Evolutionary conservation across 2,888 invertebrate species (phyloP), one percentile per base, ranked within the genome.

Genomic region (Druceiella hillmani): DNA sequence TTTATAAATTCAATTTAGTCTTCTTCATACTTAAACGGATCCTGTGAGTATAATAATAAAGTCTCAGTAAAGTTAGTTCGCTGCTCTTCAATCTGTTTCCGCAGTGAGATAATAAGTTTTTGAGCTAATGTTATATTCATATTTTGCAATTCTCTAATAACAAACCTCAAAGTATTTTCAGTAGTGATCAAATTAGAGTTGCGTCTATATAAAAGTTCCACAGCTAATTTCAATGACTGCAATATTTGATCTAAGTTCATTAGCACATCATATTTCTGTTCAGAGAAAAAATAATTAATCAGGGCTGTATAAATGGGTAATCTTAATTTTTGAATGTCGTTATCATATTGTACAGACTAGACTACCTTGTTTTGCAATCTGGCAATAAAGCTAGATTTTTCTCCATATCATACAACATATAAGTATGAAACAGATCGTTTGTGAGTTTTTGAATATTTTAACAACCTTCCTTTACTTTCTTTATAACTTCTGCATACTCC

Each of bases 11-110:
- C 9, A 20, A 6, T 20, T n/a, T n/a, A 7, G 22, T 20, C 6
- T 20, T 20, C 22, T 20, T 20, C 22, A 9, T 20, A 20, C 22
- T 20, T 20, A 7, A 20, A 20, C 6, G 6, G n/a, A 9, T 7
- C 9, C 6, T 20, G n/a, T 7, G n/a, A 7, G n/a, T 20, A 20
- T 7, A 7, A 20, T 7, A 20, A n/a, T n/a, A n/a, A n/a, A n/a
- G n/a, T n/a, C n/a, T n/a, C n/a, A n/a, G n/a, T n/a, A 20, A 20
- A 20, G n/a, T 20, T 20, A 20, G 22, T 20, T 20, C 22, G 22
- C 22, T n/a, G 22, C 22, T 20, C 22, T 20, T 6, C 6, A 9
- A 20, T 20, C 22, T n/a, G n/a, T 20, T 20, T 20, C 22, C 22
- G 6, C 22, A 20, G n/a, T n/a, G 22, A 20, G n/a, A 20, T 20